Percentiles rank a stretch among this genome's conserved stretches.
These are phyloP conservation scores for Polia nebulosa DNA, from an alignment of 2,888 invertebrate genomes.

Conservation along the genomic window DNA sequence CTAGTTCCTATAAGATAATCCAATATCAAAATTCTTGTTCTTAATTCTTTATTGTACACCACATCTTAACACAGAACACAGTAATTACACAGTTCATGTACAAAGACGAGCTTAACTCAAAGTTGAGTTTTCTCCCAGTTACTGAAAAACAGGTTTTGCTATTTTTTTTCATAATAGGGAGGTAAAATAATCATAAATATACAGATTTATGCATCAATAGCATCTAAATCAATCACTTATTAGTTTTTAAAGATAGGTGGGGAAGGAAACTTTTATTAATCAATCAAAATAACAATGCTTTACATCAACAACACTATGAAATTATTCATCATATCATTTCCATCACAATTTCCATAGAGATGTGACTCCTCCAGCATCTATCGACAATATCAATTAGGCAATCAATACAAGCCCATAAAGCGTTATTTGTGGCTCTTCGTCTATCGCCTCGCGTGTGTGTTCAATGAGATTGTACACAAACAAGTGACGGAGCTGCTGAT, in stretches of 20 bases:
- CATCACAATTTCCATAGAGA: background rate
- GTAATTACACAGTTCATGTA: no score
- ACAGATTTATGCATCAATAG: background rate
- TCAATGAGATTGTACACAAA: slow-evolving; percentile 65
- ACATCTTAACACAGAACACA: no score
- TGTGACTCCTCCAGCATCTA: background rate
- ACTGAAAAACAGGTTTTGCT: no score
- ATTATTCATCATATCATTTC: background rate
- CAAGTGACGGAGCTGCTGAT: slow-evolving; percentile 62
- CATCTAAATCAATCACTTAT: no score
- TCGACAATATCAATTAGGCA: slow-evolving; percentile 42
- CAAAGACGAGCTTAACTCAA: no score
- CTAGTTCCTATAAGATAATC: background rate
- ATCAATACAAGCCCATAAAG: slow-evolving; percentile 31
- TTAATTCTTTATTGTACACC: no score
- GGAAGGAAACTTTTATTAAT: background rate
- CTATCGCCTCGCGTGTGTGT: slow-evolving; percentile 53
- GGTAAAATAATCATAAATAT: background rate
- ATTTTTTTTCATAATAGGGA: background rate
- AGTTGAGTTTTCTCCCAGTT: no score
- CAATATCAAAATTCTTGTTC: background rate
- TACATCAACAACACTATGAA: background rate
- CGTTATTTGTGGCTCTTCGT: slow-evolving; percentile 31
- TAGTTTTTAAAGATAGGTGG: background rate
- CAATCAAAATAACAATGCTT: background rate